These are phyloP conservation scores for Diachasma alloeum DNA, from an alignment of 1,140 invertebrate species.

Conservation along the genomic window DNA sequence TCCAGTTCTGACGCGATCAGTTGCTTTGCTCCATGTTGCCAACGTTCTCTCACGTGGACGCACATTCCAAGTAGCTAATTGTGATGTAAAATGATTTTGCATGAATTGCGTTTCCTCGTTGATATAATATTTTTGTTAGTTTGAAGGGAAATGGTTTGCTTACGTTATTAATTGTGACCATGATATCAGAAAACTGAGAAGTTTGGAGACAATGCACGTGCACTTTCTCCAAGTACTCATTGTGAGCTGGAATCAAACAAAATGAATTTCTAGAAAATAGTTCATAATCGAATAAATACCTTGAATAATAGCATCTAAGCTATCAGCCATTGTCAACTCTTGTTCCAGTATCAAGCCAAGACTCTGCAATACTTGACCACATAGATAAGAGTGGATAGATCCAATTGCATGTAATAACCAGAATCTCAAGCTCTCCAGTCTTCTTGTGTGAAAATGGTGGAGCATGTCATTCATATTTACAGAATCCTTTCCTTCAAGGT, in stretches of 20 bases:
- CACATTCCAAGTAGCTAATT: slow-evolving; percentile 58
- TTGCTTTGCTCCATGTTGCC: slow-evolving; percentile 49
- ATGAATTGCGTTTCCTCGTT: neutral
- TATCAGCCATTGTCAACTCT: slow-evolving; percentile 58
- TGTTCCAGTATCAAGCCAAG: slow-evolving; percentile 64
- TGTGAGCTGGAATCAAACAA: slow-evolving; percentile 49
- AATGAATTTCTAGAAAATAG: neutral
- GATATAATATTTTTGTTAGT: neutral
- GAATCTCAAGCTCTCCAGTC: slow-evolving; percentile 70
- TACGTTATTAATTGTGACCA: slow-evolving; percentile 55
- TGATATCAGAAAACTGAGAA: slow-evolving; percentile 52
- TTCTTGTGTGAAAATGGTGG: slow-evolving; percentile 59
- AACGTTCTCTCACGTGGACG: slow-evolving; percentile 49
- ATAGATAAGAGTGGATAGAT: slow-evolving; percentile 71
- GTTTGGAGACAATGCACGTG: slow-evolving; percentile 60
- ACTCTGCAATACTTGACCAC: slow-evolving; percentile 70
- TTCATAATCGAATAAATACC: slow-evolving; percentile 49
- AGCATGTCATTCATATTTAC: slow-evolving; percentile 38
- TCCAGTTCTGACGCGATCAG: slow-evolving; percentile 46
- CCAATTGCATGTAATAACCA: slow-evolving; percentile 71
- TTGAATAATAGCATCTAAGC: slow-evolving; percentile 63
- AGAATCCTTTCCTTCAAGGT: slow-evolving; percentile 51
- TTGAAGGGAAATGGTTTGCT: neutral
- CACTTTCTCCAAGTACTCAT: slow-evolving; percentile 59
- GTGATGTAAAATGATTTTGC: neutral